phyloP scores from a whole-genome alignment of 2,113 vertebrate genomes.

The Hiodon tergisus region DNA sequence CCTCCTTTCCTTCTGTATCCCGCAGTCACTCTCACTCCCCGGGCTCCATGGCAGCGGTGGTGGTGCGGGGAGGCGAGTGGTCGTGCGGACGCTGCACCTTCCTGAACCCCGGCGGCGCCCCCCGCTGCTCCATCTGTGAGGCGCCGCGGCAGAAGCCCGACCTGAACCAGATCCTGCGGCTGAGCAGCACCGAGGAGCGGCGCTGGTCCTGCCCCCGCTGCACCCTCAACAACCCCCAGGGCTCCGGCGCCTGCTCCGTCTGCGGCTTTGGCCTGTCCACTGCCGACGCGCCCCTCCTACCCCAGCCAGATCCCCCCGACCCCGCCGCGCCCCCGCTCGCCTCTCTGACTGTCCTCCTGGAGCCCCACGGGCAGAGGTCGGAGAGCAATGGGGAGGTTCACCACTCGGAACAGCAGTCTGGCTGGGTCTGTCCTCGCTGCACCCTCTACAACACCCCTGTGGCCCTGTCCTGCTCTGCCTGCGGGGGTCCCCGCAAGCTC shows the following conservation, averaged over 20 bases:
- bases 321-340: constrained; percentile 43
- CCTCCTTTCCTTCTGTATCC: constrained; percentile 14
- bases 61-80: constrained; percentile 76
- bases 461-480: constrained; percentile 90
- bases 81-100: constrained; percentile 94
- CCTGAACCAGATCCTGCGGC: constrained; percentile 90
- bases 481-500: constrained; percentile 87
- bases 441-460: constrained; percentile 85
- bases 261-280: constrained; percentile 68
- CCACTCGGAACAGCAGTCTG: constrained; percentile 35
- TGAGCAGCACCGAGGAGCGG: constrained; percentile 85
- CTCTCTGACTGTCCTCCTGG: constrained; percentile 54
- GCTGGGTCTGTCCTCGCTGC: constrained; percentile 92
- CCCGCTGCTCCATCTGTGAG: constrained; percentile 95
- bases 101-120: constrained; percentile 78
- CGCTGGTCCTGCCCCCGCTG: constrained; percentile 91
- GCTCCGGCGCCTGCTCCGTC: constrained; percentile 78
- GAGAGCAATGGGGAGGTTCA: constrained; percentile 58
- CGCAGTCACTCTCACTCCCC: constrained; percentile 84
- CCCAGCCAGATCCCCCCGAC: constrained; percentile 40
- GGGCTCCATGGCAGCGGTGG: constrained; percentile 78
- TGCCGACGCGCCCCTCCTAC: constrained; percentile 46
- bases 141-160: constrained; percentile 91
- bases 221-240: constrained; percentile 87
- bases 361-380: constrained; percentile 61